Evolutionary conservation across 2,113 vertebrate genomes (phyloP).

Genomic region (Bucco capensis): DNA sequence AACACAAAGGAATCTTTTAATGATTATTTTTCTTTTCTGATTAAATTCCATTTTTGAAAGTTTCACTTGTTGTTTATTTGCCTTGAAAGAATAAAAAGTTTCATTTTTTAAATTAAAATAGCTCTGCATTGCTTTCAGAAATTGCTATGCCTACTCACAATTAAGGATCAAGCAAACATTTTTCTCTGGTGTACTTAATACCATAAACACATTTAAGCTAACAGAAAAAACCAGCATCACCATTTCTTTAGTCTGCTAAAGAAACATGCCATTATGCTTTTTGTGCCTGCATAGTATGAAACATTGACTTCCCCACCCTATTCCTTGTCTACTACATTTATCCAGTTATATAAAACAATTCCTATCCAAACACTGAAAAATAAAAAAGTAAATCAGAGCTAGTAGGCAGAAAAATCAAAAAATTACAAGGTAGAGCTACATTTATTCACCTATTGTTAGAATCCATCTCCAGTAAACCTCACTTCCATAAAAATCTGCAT

Average conservation of each 20-base stretch:
- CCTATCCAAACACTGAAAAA: neutral
- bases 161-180: neutral
- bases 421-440: neutral
- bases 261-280: neutral
- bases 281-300: neutral
- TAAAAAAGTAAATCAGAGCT: neutral
- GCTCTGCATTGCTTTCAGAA: neutral
- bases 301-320: neutral
- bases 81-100: neutral
- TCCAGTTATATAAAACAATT: neutral
- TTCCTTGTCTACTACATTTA: neutral
- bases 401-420: neutral
- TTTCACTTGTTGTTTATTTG: constrained; percentile 6
- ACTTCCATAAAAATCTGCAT: neutral
- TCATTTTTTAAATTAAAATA: neutral
- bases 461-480: neutral
- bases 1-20: neutral
- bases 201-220: neutral
- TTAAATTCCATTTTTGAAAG: neutral
- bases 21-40: neutral
- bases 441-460: neutral
- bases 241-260: neutral
- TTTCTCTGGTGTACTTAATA: neutral
- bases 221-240: neutral
- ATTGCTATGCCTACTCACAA: neutral